Evolutionary conservation across 2,888 invertebrate genomes (phyloP), one percentile per base, ranked within the genome.

Genomic region (Dynastes hyllus): DNA sequence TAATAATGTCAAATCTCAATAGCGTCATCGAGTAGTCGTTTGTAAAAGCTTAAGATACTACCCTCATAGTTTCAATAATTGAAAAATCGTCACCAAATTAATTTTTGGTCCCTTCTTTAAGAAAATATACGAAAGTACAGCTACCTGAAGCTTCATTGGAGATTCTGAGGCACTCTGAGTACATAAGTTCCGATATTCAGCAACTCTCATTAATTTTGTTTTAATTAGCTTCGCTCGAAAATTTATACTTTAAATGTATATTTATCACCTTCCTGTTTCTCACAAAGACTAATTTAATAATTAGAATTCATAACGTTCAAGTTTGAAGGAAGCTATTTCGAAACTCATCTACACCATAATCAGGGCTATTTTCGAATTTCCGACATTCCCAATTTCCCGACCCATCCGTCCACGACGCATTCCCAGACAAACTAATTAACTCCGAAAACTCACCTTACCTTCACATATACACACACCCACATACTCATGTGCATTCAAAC

Each of bases 351-450:
- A 73, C 27, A 45, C 40, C 27, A 73, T 73, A 73, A 73, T 73
- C 73, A 73, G 58, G 58, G 58, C 73, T 58, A 58, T 73, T 73
- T 58, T 73, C 73, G 73, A 73, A 61, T 73, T 73, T 58, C 73
- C 73, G 73, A 73, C 73, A 73, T 73, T 58, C 73, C 73, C 73
- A 73, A 73, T 73, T 73, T 73, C 73, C 73, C 58, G 58, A 40
- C 37, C 61, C 73, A 73, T 58, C 73, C 37, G 58, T 73, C 73
- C 73, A 58, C 40, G 58, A 73, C 73, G 73, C 73, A 73, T 73
- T 73, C 73, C 40, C 73, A 73, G 73, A 73, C 73, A 45, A 73
- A 73, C 73, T 73, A 73, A 73, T 73, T 73, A 73, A 73, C 73
- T 73, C 73, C 73, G 40, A 58, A 55, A 55, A 40, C 73, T 58